Conservation (phyloP, 2,888 invertebrate genomes). For the Stenurella melanura region DNA sequence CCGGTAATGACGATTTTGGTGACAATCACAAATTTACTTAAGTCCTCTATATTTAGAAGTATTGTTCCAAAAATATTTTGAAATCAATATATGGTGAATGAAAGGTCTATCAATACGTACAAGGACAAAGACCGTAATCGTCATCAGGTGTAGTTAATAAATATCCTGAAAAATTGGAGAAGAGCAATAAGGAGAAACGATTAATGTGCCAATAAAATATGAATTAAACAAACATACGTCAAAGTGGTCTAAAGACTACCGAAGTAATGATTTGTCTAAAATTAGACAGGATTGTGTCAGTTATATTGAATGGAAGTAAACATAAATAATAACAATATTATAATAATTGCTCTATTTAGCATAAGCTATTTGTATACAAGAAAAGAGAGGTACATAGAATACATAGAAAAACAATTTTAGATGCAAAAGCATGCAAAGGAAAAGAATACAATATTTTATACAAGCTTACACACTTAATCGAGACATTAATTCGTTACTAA, state of each 20-base stretch:
- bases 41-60: conserved; percentile 25
- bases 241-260: neutral
- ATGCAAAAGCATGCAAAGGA: too few species aligned
- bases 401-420: too few species aligned
- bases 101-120: neutral
- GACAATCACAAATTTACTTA: conserved; percentile 15
- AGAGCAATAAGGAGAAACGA: neutral
- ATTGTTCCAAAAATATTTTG: conserved; percentile 29
- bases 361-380: too few species aligned
- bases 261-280: neutral
- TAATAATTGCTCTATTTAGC: too few species aligned
- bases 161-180: conserved; percentile 1
- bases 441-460: too few species aligned
- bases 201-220: neutral
- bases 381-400: too few species aligned
- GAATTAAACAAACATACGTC: neutral
- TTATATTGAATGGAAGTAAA: neutral
- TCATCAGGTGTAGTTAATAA: conserved; percentile 10
- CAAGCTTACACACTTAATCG: too few species aligned
- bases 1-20: conserved; percentile 11
- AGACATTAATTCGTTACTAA: too few species aligned
- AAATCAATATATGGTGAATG: conserved; percentile 30
- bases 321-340: too few species aligned
- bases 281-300: neutral
- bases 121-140: conserved; percentile 1